Percentiles rank a stretch among this genome's conserved stretches.
These are phyloP conservation scores for Caradrina clavipalpis DNA, from an alignment of 2,888 invertebrate genomes.

Conservation along the genomic window DNA sequence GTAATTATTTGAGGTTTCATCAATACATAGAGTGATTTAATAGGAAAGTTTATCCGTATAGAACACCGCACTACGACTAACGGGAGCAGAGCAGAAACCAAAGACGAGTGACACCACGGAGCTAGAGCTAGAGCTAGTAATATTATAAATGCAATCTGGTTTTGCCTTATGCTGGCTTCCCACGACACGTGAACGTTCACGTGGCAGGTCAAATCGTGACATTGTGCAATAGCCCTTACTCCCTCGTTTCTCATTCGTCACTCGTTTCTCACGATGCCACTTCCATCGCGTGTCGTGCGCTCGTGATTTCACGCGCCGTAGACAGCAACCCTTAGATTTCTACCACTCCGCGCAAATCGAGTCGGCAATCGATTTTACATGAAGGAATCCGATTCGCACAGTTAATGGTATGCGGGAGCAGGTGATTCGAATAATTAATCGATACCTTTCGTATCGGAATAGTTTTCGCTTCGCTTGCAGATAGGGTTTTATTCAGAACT, in stretches of 20 bases:
- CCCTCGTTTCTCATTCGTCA: too few species aligned
- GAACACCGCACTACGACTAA: too few species aligned
- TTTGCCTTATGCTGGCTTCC: background rate
- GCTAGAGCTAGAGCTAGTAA: too few species aligned
- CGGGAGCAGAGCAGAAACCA: too few species aligned
- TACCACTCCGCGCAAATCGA: slow-evolving; percentile 30
- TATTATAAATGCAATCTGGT: too few species aligned
- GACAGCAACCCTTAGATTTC: background rate
- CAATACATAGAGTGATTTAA: too few species aligned
- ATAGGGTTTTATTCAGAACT: slow-evolving; percentile 1
- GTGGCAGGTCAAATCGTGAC: background rate
- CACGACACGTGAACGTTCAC: background rate
- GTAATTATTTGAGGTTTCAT: too few species aligned
- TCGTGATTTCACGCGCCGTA: background rate
- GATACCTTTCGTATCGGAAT: slow-evolving; percentile 36
- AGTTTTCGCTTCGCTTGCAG: slow-evolving; percentile 23
- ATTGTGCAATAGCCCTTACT: background rate
- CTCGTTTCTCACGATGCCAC: background rate
- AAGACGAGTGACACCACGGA: too few species aligned
- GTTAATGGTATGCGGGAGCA: slow-evolving; percentile 50
- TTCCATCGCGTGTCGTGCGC: background rate
- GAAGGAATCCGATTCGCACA: slow-evolving; percentile 38
- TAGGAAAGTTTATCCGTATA: too few species aligned
- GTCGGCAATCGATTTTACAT: slow-evolving; percentile 29
- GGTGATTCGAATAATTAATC: slow-evolving; percentile 52